These are phyloP conservation scores for Oryzias javanicus DNA, from an alignment of 2,113 vertebrate genomes.

Conservation along the genomic window DNA sequence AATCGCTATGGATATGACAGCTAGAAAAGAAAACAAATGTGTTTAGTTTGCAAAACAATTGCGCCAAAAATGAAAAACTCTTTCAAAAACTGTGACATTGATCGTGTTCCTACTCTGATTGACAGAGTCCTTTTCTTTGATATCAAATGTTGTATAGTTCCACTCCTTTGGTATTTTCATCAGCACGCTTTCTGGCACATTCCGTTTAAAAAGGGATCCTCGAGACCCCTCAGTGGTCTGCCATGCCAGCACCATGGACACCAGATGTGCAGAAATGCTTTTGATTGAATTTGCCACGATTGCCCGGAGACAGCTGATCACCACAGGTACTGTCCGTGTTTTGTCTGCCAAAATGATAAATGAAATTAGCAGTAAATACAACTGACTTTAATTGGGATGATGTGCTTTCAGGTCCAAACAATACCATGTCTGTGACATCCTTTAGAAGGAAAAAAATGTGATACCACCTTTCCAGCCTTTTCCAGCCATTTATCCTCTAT, in stretches of 20 bases:
- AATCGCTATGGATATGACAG: constrained; percentile 78
- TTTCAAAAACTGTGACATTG: background rate
- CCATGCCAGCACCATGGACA: constrained; percentile 78
- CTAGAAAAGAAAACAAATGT: constrained; percentile 61
- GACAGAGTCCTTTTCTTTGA: constrained; percentile 68
- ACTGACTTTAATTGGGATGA: constrained; percentile 2
- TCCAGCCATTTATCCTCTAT: too few relatives aligned
- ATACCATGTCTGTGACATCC: background rate
- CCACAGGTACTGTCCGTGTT: constrained; percentile 57
- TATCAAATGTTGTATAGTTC: constrained; percentile 81
- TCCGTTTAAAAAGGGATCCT: constrained; percentile 61
- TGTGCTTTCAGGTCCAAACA: background rate
- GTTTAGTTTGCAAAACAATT: constrained; percentile 6
- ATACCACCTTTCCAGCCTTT: background rate
- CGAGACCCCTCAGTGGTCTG: constrained; percentile 73
- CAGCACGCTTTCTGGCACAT: constrained; percentile 78
- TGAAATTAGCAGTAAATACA: background rate
- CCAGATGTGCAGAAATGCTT: constrained; percentile 78
- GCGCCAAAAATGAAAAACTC: background rate
- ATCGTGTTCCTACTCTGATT: constrained; percentile 74
- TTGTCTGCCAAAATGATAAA: constrained; percentile 51
- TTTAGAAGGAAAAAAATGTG: background rate
- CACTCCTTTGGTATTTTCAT: constrained; percentile 88
- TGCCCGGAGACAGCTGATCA: constrained; percentile 80
- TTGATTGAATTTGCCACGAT: constrained; percentile 78